These are phyloP conservation scores for Chionodraco myersi DNA, from an alignment of 2,113 vertebrate genomes.

Conservation along the genomic window DNA sequence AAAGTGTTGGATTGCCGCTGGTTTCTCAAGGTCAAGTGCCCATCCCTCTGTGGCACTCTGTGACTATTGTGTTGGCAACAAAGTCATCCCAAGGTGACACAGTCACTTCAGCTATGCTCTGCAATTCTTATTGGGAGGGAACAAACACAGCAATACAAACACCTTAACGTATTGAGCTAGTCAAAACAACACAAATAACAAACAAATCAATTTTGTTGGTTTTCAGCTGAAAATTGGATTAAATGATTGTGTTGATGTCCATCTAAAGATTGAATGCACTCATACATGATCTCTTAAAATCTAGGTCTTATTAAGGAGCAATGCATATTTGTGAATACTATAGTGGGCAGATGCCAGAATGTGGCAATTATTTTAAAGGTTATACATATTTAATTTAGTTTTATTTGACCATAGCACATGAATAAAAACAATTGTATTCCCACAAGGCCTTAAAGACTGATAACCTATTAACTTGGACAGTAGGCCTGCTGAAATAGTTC, in stretches of 20 bases:
- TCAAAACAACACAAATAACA: neutral
- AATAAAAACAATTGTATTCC: neutral
- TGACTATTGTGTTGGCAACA: constrained; percentile 43
- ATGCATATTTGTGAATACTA: neutral
- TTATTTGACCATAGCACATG: neutral
- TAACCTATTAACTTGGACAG: neutral
- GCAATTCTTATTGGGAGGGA: constrained; percentile 24
- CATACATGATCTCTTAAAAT: neutral
- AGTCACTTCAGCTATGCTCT: constrained; percentile 45
- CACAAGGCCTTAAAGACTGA: neutral
- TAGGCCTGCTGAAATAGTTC: neutral
- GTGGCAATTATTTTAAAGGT: neutral
- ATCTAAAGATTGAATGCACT: neutral
- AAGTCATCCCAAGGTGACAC: constrained; percentile 29
- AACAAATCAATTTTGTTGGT: neutral
- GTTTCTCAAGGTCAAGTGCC: constrained; percentile 85
- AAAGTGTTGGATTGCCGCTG: constrained; percentile 80
- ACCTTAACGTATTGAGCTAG: neutral
- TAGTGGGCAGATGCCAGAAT: neutral
- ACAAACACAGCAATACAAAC: constrained; percentile 2
- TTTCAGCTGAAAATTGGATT: neutral
- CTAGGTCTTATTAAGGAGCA: neutral
- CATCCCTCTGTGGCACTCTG: constrained; percentile 60
- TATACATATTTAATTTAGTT: neutral
- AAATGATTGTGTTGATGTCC: neutral